Conservation (phyloP, 2,888 invertebrate genomes). For the Mesodorylaimus sp. region DNA sequence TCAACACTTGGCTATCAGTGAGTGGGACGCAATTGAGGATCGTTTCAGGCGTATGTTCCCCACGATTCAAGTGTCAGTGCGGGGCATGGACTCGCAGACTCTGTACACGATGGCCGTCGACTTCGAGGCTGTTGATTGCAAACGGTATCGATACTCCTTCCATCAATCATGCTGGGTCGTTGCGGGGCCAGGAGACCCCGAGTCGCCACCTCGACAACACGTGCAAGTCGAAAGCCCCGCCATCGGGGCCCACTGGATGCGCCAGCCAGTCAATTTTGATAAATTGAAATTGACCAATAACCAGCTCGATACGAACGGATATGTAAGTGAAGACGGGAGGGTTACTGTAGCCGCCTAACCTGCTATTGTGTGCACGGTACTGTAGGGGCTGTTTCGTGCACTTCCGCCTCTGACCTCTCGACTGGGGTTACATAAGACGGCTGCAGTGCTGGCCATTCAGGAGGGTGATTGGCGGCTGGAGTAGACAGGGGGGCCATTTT, state of each 20-base stretch:
- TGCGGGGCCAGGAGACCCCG: slow-evolving; percentile 92
- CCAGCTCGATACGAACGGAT: slow-evolving; percentile 86
- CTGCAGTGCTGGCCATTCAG: too few relatives aligned
- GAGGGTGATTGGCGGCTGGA: too few relatives aligned
- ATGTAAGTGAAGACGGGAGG: slow-evolving; percentile 47
- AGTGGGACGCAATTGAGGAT: not conserved
- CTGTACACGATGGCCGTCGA: slow-evolving; percentile 78
- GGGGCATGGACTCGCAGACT: slow-evolving; percentile 40
- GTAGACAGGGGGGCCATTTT: too few relatives aligned
- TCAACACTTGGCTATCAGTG: not conserved
- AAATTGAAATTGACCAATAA: slow-evolving; percentile 96
- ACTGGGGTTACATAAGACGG: too few relatives aligned
- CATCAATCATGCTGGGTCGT: slow-evolving; percentile 94
- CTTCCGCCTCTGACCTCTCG: too few relatives aligned
- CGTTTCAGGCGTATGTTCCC: slow-evolving; percentile 83
- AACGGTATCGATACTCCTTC: slow-evolving; percentile 89
- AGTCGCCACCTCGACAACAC: slow-evolving; percentile 51
- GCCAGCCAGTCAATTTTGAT: slow-evolving; percentile 80
- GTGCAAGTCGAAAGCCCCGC: slow-evolving; percentile 89
- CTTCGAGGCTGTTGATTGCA: slow-evolving; percentile 83
- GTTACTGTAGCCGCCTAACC: slow-evolving; percentile 1
- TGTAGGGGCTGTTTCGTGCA: too few relatives aligned
- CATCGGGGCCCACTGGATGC: slow-evolving; percentile 75
- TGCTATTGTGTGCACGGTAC: too few relatives aligned
- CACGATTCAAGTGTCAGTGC: slow-evolving; percentile 78